These are phyloP conservation scores for Carduelis carduelis DNA, from an alignment of 2,797 vertebrate genomes.

Conservation along the genomic window DNA sequence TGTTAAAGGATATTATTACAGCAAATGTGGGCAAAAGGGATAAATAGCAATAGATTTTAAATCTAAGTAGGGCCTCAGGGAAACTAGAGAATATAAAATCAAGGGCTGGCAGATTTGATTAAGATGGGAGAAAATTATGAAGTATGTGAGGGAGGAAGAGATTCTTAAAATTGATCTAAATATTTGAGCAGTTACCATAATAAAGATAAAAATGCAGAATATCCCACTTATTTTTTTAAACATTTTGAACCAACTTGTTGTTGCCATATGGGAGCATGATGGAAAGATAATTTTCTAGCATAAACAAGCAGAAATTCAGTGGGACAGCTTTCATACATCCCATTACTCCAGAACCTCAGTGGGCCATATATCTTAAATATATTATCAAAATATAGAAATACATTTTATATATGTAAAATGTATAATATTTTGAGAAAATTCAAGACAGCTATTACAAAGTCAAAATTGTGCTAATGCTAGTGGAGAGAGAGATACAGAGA, in stretches of 20 bases:
- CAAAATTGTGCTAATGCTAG: background rate
- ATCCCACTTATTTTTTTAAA: background rate
- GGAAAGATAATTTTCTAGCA: background rate
- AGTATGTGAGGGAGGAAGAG: background rate
- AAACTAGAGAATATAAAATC: background rate
- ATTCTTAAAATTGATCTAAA: background rate
- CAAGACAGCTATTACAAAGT: background rate
- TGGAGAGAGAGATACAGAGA: background rate
- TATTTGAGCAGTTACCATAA: background rate
- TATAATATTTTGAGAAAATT: background rate
- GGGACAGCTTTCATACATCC: background rate
- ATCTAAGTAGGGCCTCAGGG: background rate
- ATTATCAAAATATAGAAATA: background rate
- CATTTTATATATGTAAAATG: background rate
- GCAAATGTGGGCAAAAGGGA: background rate
- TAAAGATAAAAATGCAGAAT: background rate
- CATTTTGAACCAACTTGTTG: background rate
- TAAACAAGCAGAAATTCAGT: background rate
- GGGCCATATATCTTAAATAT: background rate
- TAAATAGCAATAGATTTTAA: background rate
- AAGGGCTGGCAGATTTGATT: background rate
- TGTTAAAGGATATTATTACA: background rate
- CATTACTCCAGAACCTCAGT: background rate
- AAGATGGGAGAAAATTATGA: background rate
- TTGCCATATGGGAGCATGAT: background rate